These are phyloP conservation scores for Luperina nickerlii DNA, from an alignment of 2,888 invertebrate genomes.

Conservation along the genomic window DNA sequence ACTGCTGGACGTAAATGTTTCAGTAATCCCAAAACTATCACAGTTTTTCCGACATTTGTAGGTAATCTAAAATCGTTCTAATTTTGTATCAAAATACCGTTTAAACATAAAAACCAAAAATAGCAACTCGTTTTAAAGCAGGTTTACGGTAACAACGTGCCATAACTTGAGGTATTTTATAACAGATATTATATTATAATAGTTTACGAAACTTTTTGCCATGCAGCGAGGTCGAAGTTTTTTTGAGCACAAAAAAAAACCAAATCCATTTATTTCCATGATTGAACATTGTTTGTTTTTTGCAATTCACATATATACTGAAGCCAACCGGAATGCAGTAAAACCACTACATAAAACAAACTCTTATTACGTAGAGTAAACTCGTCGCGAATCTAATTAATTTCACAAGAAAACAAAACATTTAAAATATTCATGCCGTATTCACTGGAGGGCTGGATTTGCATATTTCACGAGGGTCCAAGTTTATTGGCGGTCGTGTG, in stretches of 20 bases:
- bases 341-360: constrained; percentile 52
- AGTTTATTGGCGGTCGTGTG: constrained; percentile 83
- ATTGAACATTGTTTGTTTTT: constrained; percentile 63
- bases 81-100: constrained; percentile 26
- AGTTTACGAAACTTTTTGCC: constrained; percentile 49
- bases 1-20: too few species aligned
- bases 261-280: constrained; percentile 59
- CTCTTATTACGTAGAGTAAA: constrained; percentile 54
- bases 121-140: constrained; percentile 27
- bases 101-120: constrained; percentile 29
- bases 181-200: constrained; percentile 36
- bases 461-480: constrained; percentile 77
- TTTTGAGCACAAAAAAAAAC: constrained; percentile 57
- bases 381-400: constrained; percentile 76
- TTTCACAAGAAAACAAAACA: constrained; percentile 79
- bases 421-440: constrained; percentile 79
- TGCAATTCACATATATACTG: constrained; percentile 34
- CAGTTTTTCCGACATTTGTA: neutral
- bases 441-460: constrained; percentile 81
- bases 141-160: constrained; percentile 28
- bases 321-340: constrained; percentile 49
- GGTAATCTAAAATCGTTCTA: neutral
- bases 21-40: neutral
- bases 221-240: constrained; percentile 39
- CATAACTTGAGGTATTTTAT: constrained; percentile 53